phyloP scores from a whole-genome alignment of 2,113 vertebrate species.

The Siniperca knerii region DNA sequence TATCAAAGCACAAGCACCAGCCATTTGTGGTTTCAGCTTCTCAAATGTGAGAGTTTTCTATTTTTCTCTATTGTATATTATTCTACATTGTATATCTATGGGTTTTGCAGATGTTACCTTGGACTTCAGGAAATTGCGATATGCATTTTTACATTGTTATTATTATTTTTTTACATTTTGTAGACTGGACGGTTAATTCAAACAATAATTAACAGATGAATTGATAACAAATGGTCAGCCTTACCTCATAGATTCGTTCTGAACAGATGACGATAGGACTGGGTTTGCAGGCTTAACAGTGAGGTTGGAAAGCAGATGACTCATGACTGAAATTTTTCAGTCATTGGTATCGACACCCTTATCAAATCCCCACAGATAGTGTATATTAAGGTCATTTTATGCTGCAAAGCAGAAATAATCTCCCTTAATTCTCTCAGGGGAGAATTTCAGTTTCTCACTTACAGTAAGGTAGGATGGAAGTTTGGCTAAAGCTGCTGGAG shows the following conservation, averaged over 20 bases:
- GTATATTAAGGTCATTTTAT: background rate
- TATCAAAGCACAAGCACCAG: background rate
- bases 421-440: conserved; percentile 22
- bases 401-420: conserved; percentile 8
- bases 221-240: background rate
- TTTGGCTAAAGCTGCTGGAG: conserved; percentile 33
- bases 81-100: background rate
- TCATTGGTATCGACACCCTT: conserved; percentile 5
- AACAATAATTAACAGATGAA: background rate
- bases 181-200: too few species aligned
- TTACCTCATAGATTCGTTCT: background rate
- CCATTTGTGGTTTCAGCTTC: background rate
- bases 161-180: background rate
- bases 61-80: background rate
- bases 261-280: conserved; percentile 6
- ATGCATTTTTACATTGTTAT: background rate
- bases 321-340: background rate
- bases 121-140: background rate
- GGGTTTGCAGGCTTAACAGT: conserved; percentile 1
- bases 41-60: background rate
- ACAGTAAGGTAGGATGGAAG: conserved; percentile 35
- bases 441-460: conserved; percentile 28
- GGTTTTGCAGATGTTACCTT: background rate
- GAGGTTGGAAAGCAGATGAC: background rate
- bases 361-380: conserved; percentile 8